Evolutionary conservation across 2,888 invertebrate genomes (phyloP).

Genomic region (Romanomermis culicivorax): DNA sequence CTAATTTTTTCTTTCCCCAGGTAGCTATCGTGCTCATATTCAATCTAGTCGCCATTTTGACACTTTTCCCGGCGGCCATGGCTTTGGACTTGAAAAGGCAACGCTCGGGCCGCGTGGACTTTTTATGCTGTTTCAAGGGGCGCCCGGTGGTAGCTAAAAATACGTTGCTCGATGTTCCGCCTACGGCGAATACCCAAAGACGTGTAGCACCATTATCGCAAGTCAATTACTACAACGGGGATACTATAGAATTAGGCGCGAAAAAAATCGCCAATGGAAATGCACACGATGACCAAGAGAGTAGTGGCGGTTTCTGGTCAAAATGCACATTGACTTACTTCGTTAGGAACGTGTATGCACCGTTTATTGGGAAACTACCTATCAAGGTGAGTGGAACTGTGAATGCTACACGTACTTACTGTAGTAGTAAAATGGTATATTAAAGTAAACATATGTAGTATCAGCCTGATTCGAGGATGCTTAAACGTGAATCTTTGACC

Average conservation of each 20-base stretch:
- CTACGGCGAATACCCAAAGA: background rate
- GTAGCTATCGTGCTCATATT: slow-evolving; percentile 79
- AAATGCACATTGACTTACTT: slow-evolving; percentile 4
- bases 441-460: too few species aligned
- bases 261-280: background rate
- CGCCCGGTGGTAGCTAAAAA: slow-evolving; percentile 23
- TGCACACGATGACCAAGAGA: background rate
- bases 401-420: too few species aligned
- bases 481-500: too few species aligned
- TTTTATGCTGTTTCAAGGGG: slow-evolving; percentile 47
- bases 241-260: background rate
- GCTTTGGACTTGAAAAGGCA: slow-evolving; percentile 55
- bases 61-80: slow-evolving; percentile 82
- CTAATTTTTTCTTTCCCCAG: slow-evolving; percentile 34
- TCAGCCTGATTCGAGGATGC: too few species aligned
- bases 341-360: background rate
- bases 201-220: background rate
- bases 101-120: slow-evolving; percentile 50
- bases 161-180: too few species aligned
- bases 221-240: background rate
- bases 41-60: slow-evolving; percentile 61
- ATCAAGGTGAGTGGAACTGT: too few species aligned
- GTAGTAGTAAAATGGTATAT: too few species aligned
- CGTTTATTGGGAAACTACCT: background rate
- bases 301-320: too few species aligned